phyloP scores from a whole-genome alignment of 2,113 vertebrate genomes.

The Himantopus leucocephalus region DNA sequence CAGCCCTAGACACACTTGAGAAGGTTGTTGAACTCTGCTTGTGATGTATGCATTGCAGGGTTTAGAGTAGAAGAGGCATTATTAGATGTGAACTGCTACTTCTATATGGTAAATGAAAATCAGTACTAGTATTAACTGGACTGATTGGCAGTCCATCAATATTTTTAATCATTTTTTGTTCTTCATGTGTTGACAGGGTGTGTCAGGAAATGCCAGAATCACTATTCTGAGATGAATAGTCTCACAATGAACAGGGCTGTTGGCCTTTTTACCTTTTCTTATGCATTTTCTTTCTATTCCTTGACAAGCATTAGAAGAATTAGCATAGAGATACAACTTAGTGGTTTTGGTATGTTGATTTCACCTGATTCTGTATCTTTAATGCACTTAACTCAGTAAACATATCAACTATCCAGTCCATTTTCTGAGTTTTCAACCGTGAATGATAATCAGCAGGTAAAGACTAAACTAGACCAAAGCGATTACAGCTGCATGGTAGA shows the following conservation, averaged over 20 bases:
- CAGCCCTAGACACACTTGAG: not conserved
- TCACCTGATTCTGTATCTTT: not conserved
- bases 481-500: not conserved
- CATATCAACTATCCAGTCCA: accelerated
- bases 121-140: not conserved
- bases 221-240: not conserved
- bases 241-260: not conserved
- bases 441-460: not conserved
- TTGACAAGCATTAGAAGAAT: not conserved
- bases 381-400: not conserved
- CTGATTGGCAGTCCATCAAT: not conserved
- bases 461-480: not conserved
- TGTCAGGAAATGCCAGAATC: not conserved
- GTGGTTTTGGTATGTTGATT: not conserved
- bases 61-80: not conserved
- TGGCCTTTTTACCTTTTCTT: not conserved
- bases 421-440: not conserved
- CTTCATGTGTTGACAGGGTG: not conserved
- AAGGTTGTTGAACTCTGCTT: not conserved
- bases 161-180: not conserved
- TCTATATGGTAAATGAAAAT: not conserved
- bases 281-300: not conserved
- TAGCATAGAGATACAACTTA: not conserved
- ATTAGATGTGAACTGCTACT: not conserved
- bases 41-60: not conserved